Base-by-base conservation (phyloP, 2,888 invertebrate species). In the Dione juno region DNA sequence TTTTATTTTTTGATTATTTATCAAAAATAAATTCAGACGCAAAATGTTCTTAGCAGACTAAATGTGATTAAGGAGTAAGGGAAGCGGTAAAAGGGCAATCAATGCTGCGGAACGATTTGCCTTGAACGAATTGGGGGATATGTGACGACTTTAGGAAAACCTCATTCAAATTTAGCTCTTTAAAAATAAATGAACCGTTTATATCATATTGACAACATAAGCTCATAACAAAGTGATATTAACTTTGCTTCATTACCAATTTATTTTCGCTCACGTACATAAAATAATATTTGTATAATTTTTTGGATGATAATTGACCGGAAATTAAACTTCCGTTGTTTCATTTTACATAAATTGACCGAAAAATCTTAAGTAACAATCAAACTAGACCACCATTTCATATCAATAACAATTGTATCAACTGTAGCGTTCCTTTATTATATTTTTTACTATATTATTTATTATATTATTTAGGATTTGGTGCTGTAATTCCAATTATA, bases 81-180 rank as follows among this genome's bases (percentile, higher is more conserved):
- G 50, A 59, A 48, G 41, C 59, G 59, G 67, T 67, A 67, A 67
- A 59, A 59, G 14, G 59, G 67, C 45, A 67, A 67, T 67, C 50
- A 67, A 14, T 52, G 41, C 21, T 50, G 37, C 48, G 50, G 37
- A 57, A 59, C 50, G 50, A 59, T 67, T 67, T 50, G 54, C 41
- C 67, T 40, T 35, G 41, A 59, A 59, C 40, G 50, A 67, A 48
- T 59, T 50, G 10, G 37, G 48, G 45, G 48, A 16, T 67, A 37
- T 41, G 48, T 48, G 35, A 58, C 35, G 45, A 58, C 45, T 14
- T 50, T 28, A 41, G 41, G 40, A 6, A 41, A 50, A 50, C 37
- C 67, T 1, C 14, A 6, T 13, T 59, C 37, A 19, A 64, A 48
- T 50, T 37, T n/a, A 16, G 37, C 28, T 48, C 28, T 63, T 54